phyloP scores from a whole-genome alignment of 2,113 vertebrate species.

The Piaya cayana region DNA sequence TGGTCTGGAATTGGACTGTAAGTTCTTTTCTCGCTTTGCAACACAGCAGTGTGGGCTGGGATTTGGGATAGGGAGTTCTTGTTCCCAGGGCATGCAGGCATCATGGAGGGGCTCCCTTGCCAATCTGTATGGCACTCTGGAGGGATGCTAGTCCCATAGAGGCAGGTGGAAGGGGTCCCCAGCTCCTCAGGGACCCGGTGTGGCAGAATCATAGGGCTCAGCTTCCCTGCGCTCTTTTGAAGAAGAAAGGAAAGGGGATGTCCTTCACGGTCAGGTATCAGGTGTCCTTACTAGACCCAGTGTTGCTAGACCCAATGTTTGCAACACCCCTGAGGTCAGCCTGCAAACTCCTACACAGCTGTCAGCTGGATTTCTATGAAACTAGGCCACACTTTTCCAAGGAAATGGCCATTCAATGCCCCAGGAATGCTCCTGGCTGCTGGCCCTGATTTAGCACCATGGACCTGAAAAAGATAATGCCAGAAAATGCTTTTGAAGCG shows the following conservation, averaged over 20 bases:
- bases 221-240: background rate
- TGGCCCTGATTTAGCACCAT: background rate
- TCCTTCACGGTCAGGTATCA: background rate
- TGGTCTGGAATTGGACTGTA: background rate
- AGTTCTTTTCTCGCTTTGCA: background rate
- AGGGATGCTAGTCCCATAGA: no score
- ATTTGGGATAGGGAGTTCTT: background rate
- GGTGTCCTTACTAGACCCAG: no score
- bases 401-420: accelerated
- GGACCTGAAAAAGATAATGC: background rate
- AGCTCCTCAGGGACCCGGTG: background rate
- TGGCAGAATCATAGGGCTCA: background rate
- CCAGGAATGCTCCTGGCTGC: background rate
- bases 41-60: background rate
- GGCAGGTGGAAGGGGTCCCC: background rate
- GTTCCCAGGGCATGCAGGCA: background rate
- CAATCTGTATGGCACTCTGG: background rate
- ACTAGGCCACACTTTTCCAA: background rate
- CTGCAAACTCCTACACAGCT: background rate
- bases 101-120: background rate
- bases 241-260: background rate
- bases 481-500: background rate
- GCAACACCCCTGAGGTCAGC: background rate
- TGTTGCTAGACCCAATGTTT: background rate
- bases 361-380: background rate